These are phyloP conservation scores for Hydrolagus colliei DNA, from an alignment of 2,797 vertebrate species.

Conservation along the genomic window DNA sequence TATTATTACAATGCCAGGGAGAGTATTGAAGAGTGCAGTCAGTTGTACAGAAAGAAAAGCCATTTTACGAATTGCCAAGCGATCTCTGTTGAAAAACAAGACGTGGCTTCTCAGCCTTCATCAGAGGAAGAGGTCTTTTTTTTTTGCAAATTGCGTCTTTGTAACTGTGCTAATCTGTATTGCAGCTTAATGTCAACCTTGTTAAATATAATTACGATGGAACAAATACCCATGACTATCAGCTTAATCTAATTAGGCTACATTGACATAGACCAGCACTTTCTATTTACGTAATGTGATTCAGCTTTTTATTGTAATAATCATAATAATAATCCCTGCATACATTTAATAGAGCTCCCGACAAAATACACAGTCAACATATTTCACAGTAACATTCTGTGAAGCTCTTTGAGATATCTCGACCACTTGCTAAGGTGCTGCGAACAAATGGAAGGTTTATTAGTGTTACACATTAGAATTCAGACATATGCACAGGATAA, in stretches of 20 bases:
- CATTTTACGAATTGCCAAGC: slow-evolving; percentile 8
- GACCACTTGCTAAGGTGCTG: too few relatives aligned
- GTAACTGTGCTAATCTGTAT: slow-evolving; percentile 77
- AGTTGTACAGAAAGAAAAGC: neutral
- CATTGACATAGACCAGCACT: slow-evolving; percentile 18
- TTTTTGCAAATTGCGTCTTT: neutral
- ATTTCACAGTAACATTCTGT: too few relatives aligned
- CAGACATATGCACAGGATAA: too few relatives aligned
- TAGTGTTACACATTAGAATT: too few relatives aligned
- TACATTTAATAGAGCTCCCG: too few relatives aligned
- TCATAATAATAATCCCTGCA: too few relatives aligned
- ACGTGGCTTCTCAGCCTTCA: neutral
- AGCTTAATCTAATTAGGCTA: slow-evolving; percentile 84
- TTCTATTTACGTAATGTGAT: slow-evolving; percentile 18
- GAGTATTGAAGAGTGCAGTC: too few relatives aligned
- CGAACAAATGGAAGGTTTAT: too few relatives aligned
- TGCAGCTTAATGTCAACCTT: slow-evolving; percentile 87
- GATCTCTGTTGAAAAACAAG: neutral
- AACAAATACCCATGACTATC: slow-evolving; percentile 93
- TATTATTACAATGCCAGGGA: too few relatives aligned
- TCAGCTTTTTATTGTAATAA: slow-evolving; percentile 9
- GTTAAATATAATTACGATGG: slow-evolving; percentile 85
- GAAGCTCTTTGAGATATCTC: too few relatives aligned
- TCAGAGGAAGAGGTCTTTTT: neutral
- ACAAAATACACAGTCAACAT: too few relatives aligned